Evolutionary conservation across 2,797 vertebrate species (phyloP).

Genomic region (Anas capensis): DNA sequence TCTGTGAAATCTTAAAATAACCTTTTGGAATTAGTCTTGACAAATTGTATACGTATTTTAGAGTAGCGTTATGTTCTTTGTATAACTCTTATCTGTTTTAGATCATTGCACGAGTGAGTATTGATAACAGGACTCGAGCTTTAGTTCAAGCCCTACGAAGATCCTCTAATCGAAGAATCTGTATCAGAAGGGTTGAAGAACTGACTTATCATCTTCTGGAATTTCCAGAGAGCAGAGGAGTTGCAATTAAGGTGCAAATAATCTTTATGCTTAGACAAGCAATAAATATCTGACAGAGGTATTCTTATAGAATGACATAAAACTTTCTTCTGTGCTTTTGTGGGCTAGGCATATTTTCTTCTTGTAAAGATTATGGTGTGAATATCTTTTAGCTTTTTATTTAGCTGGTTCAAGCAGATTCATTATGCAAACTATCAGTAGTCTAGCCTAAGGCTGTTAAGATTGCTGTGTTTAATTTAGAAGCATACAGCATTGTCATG

Average conservation of each 20-base stretch:
- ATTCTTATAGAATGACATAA: background rate
- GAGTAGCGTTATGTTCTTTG: slow-evolving; percentile 6
- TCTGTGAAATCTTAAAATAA: slow-evolving; percentile 57
- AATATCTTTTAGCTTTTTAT: background rate
- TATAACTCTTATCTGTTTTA: slow-evolving; percentile 65
- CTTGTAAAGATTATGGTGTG: background rate
- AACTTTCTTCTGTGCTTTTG: background rate
- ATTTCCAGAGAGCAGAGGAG: slow-evolving; percentile 93
- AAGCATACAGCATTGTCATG: slow-evolving; percentile 21
- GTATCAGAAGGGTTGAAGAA: slow-evolving; percentile 94
- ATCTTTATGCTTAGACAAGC: background rate
- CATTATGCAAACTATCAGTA: background rate
- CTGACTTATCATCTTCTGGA: slow-evolving; percentile 94
- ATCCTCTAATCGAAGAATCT: slow-evolving; percentile 88
- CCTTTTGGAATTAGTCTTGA: background rate
- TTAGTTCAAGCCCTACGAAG: slow-evolving; percentile 92
- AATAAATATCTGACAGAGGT: background rate
- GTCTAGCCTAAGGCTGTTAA: slow-evolving; percentile 15
- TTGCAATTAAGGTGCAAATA: slow-evolving; percentile 90
- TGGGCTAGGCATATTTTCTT: background rate
- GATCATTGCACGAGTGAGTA: slow-evolving; percentile 96
- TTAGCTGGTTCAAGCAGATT: background rate
- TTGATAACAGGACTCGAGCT: slow-evolving; percentile 95
- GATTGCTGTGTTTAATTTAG: slow-evolving; percentile 40
- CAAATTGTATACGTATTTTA: background rate